A percentile compares a stretch with the other conserved stretches of the same genome.
phyloP scores from a whole-genome alignment of 2,888 invertebrate genomes.

The Iselma pallidipennis region DNA sequence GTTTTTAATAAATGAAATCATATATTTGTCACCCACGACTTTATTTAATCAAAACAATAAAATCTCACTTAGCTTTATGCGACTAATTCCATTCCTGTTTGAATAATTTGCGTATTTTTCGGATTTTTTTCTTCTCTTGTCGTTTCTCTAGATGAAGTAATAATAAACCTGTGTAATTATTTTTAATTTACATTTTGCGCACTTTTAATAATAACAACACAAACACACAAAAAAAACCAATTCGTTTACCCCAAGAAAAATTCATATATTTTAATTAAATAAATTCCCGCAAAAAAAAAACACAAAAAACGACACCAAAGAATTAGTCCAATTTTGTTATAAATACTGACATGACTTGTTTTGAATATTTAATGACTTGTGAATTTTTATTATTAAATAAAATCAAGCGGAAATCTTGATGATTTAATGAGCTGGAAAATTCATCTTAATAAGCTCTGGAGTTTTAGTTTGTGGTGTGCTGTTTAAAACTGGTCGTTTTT shows the following conservation, averaged over 20 bases:
- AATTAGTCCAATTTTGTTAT: neutral
- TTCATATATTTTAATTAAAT: constrained; percentile 17
- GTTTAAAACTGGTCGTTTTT: too few relatives aligned
- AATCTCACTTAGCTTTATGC: neutral
- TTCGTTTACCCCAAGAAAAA: constrained; percentile 3
- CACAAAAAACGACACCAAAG: constrained; percentile 5
- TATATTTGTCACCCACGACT: neutral
- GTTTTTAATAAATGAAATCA: neutral
- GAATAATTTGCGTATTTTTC: too few relatives aligned
- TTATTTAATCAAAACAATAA: neutral
- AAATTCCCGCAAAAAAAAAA: constrained; percentile 1
- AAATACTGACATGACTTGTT: neutral
- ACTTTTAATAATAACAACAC: neutral
- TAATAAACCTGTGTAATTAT: constrained; percentile 6
- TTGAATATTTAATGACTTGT: neutral
- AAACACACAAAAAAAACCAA: neutral
- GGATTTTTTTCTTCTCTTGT: neutral
- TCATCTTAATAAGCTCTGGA: constrained; percentile 15
- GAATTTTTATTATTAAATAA: neutral
- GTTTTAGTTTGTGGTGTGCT: neutral
- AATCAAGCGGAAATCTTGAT: constrained; percentile 8
- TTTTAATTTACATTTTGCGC: constrained; percentile 15
- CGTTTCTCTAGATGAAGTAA: neutral
- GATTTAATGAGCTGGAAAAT: constrained; percentile 19
- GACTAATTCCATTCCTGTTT: neutral